phyloP scores from a whole-genome alignment of 2,113 vertebrate species.

The Rhodinocichla rosea region DNA sequence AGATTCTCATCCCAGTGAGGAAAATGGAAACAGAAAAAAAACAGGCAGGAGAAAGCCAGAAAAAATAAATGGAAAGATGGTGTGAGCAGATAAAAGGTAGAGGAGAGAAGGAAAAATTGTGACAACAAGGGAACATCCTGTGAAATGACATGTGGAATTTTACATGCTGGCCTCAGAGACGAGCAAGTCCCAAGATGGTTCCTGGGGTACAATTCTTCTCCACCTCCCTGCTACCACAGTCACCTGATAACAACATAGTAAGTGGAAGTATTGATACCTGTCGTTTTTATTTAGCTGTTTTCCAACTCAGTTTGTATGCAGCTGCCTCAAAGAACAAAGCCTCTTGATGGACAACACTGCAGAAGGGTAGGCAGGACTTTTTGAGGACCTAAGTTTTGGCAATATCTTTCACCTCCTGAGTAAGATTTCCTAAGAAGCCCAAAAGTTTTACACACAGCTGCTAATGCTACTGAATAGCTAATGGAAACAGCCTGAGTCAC shows the following conservation, averaged over 20 bases:
- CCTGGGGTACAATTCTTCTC: background rate
- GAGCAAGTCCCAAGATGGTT: rapidly evolving
- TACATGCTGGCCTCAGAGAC: background rate
- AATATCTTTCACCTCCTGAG: background rate
- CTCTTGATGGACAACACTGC: background rate
- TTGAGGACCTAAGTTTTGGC: background rate
- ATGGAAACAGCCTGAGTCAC: background rate
- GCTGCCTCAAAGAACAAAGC: background rate
- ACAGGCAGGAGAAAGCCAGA: background rate
- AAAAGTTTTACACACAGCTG: background rate
- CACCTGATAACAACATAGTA: rapidly evolving
- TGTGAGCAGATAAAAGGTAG: background rate
- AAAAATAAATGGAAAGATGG: background rate
- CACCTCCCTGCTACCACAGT: background rate
- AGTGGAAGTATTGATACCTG: rapidly evolving
- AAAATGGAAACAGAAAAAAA: background rate
- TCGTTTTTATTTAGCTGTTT: background rate
- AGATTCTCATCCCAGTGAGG: background rate
- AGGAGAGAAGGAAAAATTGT: background rate
- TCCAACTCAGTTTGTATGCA: background rate
- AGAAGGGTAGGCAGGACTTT: background rate
- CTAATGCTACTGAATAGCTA: background rate
- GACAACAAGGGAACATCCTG: background rate
- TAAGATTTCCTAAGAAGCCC: background rate
- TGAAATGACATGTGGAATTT: background rate